A percentile compares a stretch with the other conserved stretches of the same genome.
Evolutionary conservation across 2,113 vertebrate species (phyloP).

Genomic region (Phrynocephalus versicolor): DNA sequence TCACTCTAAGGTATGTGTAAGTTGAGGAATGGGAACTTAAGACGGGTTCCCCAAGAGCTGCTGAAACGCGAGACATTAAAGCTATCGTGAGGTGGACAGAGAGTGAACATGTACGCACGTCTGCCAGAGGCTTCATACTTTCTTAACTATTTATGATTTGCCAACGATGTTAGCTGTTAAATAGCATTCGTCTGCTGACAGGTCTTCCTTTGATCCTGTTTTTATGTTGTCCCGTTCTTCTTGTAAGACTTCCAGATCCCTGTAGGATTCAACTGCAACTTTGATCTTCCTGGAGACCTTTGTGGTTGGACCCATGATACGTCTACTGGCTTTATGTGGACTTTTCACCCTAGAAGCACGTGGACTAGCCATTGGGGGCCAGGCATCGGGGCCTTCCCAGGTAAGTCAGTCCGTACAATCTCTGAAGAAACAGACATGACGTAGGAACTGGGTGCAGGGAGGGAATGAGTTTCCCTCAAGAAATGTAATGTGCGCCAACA

Average conservation of each 20-base stretch:
- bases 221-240: slow-evolving; percentile 63
- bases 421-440: background rate
- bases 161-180: slow-evolving; percentile 60
- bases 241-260: slow-evolving; percentile 75
- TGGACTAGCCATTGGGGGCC: slow-evolving; percentile 78
- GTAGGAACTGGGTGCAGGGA: background rate
- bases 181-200: slow-evolving; percentile 16
- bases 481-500: background rate
- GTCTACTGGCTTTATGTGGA: slow-evolving; percentile 85
- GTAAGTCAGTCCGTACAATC: slow-evolving; percentile 64
- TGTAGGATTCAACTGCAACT: slow-evolving; percentile 90
- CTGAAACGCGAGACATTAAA: slow-evolving; percentile 65
- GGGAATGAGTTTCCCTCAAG: slow-evolving; percentile 27
- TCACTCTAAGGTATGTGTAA: slow-evolving; percentile 60
- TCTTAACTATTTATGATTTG: slow-evolving; percentile 57
- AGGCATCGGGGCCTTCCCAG: slow-evolving; percentile 68
- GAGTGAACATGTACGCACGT: slow-evolving; percentile 12
- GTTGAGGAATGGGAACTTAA: slow-evolving; percentile 69
- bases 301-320: slow-evolving; percentile 93
- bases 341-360: slow-evolving; percentile 78
- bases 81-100: slow-evolving; percentile 41
- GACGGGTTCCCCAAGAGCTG: slow-evolving; percentile 62
- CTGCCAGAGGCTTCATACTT: slow-evolving; percentile 53
- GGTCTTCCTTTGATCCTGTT: slow-evolving; percentile 50
- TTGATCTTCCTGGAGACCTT: slow-evolving; percentile 83